phyloP scores from a whole-genome alignment of 2,113 vertebrate genomes.

The Etheostoma cragini region DNA sequence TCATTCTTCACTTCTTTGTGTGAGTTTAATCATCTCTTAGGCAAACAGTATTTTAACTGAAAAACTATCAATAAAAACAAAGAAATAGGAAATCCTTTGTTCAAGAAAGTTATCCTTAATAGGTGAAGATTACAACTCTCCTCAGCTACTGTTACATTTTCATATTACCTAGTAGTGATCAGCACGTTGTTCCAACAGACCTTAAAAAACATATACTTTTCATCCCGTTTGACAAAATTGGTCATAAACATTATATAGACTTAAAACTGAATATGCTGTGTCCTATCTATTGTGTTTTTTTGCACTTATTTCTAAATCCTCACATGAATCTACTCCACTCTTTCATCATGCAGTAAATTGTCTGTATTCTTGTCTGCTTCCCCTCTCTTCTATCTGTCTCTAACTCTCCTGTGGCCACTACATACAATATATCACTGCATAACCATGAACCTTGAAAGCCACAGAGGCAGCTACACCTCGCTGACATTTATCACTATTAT shows the following conservation, averaged over 20 bases:
- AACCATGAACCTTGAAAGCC: constrained; percentile 48
- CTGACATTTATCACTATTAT: constrained; percentile 78
- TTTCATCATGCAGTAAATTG: constrained; percentile 8
- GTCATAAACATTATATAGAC: neutral
- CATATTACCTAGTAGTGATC: neutral
- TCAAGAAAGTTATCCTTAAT: too few species aligned
- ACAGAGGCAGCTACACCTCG: constrained; percentile 45
- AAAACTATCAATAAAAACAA: too few species aligned
- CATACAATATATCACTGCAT: constrained; percentile 44
- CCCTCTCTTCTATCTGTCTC: neutral
- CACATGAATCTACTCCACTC: neutral
- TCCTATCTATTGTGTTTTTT: neutral
- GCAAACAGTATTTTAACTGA: too few species aligned
- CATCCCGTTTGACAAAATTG: neutral
- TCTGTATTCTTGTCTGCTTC: neutral
- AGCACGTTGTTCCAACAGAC: neutral
- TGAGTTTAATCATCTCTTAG: too few species aligned
- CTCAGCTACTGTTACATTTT: too few species aligned
- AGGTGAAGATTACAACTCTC: too few species aligned
- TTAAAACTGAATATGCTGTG: neutral
- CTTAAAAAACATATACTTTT: neutral
- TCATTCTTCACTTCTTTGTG: neutral
- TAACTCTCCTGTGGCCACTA: constrained; percentile 30
- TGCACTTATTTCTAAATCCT: constrained; percentile 4
- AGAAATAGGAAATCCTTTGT: too few species aligned